Percentiles rank a stretch among this genome's conserved stretches.
phyloP scores from a whole-genome alignment of 2,797 vertebrate genomes.

The Rhincodon typus region DNA sequence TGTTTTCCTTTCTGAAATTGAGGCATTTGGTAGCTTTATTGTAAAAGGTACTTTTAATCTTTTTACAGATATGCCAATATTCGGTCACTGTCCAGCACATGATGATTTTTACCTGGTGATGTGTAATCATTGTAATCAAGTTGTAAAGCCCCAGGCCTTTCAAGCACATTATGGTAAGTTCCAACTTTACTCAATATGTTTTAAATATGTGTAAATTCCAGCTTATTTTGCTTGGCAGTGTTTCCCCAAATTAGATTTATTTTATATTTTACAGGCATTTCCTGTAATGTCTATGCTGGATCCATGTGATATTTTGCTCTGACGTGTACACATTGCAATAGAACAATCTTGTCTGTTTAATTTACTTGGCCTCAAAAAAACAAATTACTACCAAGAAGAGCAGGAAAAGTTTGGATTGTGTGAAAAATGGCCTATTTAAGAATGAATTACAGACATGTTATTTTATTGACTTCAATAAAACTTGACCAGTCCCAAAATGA shows the following conservation, averaged over 20 bases:
- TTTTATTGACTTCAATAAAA: background rate
- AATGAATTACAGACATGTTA: background rate
- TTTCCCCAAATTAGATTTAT: background rate
- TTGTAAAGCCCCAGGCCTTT: constrained; percentile 99
- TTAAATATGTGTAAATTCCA: background rate
- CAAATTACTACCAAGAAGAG: background rate
- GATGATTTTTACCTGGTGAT: constrained; percentile 99
- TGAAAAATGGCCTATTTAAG: background rate
- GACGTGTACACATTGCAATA: too few relatives aligned
- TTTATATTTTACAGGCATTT: background rate
- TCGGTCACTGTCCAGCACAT: constrained; percentile 96
- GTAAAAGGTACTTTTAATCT: constrained; percentile 36
- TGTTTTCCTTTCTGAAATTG: background rate
- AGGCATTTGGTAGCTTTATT: background rate
- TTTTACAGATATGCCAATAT: constrained; percentile 95
- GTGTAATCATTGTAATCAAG: constrained; percentile 96
- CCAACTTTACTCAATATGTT: constrained; percentile 52
- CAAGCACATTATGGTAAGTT: constrained; percentile 98
- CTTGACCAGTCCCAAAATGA: background rate
- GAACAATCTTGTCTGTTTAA: background rate
- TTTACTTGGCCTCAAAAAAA: background rate
- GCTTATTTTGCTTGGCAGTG: background rate
- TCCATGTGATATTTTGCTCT: background rate
- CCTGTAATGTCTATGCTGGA: background rate
- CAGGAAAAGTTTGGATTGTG: background rate